Base-by-base conservation (phyloP, 2,888 invertebrate genomes). In the Entomobrya proxima region DNA sequence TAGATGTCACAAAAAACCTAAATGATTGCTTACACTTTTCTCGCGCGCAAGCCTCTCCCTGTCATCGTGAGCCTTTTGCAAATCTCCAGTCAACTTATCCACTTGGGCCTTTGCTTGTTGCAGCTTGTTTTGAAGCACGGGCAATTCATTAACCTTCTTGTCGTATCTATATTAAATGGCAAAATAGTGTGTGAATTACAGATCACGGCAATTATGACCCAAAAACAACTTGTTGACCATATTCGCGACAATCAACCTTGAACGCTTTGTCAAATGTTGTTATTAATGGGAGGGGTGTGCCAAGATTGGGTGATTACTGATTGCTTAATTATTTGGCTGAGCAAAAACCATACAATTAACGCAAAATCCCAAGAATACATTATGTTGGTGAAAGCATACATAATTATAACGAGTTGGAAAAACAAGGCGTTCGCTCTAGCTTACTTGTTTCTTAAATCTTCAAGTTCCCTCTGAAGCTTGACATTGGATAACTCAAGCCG, bases 41-140 rank as follows among this genome's bases (percentile, higher is more conserved):
- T 89, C 89, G 11, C 82, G 55, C 7, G 79, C 82, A 1, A 88
- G 40, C 64, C 82, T 87, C 18, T 89, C 87, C 61, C 76, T 85
- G 64, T 89, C 89, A 77, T 88, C 87, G 44, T 86, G 74, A 18
- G 88, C 85, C 50, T 78, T 88, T 69, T 88, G 86, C n/a, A 88
- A 50, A 85, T 88, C 88, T n/a, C 44, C 47, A 3, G 85, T 85
- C 61, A 87, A 72, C 67, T 87, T 87, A 74, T 87, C 86, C 64
- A 87, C 85, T 74, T 87, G 87, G 27, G 85, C 87, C 21, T 86
- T 87, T 0, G 87, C 80, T 69, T 87, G 86, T n/a, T 79, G 78
- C 1, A 88, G 44, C 52, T 87, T 88, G 37, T 83, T 86, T 85
- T 87, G 86, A 27, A 88, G 44, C 7, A 84, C 44, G 9, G 88